Evolutionary conservation across 2,797 vertebrate genomes (phyloP).

Genomic region (Hapalemur alaotrensis): DNA sequence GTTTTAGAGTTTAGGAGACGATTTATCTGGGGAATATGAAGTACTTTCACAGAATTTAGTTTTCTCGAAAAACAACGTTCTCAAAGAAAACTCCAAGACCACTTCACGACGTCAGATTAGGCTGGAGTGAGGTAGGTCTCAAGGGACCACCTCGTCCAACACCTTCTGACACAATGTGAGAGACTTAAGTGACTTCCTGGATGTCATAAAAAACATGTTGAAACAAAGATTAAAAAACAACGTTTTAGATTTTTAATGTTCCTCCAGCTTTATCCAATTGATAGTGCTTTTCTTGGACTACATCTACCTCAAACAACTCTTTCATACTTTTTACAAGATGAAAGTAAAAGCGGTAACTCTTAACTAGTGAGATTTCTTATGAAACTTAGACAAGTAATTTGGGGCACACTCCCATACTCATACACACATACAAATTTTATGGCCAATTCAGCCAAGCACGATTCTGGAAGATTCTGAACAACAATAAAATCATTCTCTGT

Average conservation of each 20-base stretch:
- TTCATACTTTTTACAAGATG: neutral
- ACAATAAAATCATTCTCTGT: neutral
- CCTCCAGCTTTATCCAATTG: neutral
- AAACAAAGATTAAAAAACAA: neutral
- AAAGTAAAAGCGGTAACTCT: neutral
- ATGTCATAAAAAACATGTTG: neutral
- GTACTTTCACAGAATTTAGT: neutral
- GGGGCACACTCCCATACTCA: neutral
- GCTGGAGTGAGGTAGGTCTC: neutral
- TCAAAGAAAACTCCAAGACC: neutral
- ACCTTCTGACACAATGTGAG: neutral
- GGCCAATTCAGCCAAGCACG: neutral
- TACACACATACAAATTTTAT: neutral
- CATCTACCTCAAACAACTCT: neutral
- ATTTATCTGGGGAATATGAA: neutral
- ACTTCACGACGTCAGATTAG: neutral
- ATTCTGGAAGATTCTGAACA: constrained; percentile 2
- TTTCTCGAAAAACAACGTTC: neutral
- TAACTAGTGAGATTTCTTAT: neutral
- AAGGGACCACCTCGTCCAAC: neutral
- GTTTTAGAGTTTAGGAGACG: neutral
- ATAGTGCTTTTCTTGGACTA: neutral
- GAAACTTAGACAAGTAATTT: neutral
- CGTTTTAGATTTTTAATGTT: neutral
- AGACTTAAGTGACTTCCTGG: neutral